Evolutionary conservation across 2,888 invertebrate species (phyloP), one percentile per base, ranked within the genome.

Genomic region (Tipula unca): DNA sequence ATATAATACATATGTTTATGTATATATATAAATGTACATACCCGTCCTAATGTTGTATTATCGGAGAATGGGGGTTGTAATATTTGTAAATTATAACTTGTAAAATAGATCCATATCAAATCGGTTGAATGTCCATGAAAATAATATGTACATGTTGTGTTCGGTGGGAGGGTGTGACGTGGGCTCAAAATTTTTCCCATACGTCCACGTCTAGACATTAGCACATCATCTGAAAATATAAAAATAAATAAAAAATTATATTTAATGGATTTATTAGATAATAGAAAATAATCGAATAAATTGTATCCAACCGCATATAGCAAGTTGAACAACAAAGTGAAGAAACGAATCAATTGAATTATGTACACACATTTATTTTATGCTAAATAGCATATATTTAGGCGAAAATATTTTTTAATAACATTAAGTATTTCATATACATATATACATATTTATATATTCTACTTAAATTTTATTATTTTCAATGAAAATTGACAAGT

Each of bases 21-120:
- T 35, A 13, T 10, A 13, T 0, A 39, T 39, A 35, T 39, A 13
- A 10, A 39, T 36, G 4, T 87, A 90, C 90, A 90, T 88, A 91
- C 91, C 89, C 91, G 88, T 87, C 91, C 91, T 86, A 91, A 88
- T 85, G 91, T 91, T 88, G 90, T 90, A 89, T 92, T 92, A 89
- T 93, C 93, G 86, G 91, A 92, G 88, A 92, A 92, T 87, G 93
- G 94, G 86, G 91, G 91, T 88, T 94, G 92, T 87, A 96, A 91
- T 87, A 95, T 95, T 89, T 96, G 93, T 88, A 96, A 95, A 88
- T 95, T 95, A 91, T 96, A 97, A 87, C 96, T 96, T 87, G 96
- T 94, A 90, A 97, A 97, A 90, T 96, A 96, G 87, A 97, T 92
- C 97, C 97, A 97, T 86, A 97, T 94, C 87, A 95, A 93, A 90